Evolutionary conservation across 2,888 invertebrate genomes (phyloP), one percentile per base, ranked within the genome.

Genomic region (Disparrhopalites patrizii): DNA sequence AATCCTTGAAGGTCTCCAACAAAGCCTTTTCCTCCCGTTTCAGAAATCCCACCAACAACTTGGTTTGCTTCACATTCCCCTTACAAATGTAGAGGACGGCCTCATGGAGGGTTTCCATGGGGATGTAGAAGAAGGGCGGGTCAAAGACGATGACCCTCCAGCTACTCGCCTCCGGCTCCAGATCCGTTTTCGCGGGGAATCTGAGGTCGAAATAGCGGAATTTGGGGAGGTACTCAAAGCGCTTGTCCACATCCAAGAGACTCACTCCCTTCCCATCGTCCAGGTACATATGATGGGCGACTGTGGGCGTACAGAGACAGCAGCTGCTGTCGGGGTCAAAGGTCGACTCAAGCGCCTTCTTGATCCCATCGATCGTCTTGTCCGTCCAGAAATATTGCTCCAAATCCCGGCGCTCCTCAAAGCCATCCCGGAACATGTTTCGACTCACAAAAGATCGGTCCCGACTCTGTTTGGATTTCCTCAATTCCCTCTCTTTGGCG

Each of bases 341-440:
- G n/a, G 70, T 72, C 25, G 65, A 70, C 23, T 62, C 56, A 8
- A 73, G n/a, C 0, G 69, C 70, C 3, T 64, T 38, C n/a, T 71
- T 43, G 43, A 73, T 71, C 10, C 58, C 67, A 13, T 63, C 18
- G 7, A 73, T 67, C 40, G 71, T 71, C 47, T 70, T 71, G 5
- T 71, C 70, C 10, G 71, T 73, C 73, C 73, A 73, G 33, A 73
- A 73, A 63, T 73, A 73, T n/a, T 73, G 73, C 27, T 73, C 73
- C 2, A 73, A 56, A 40, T 73, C 73, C 8, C 71, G 51, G 47
- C 73, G 40, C 57, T 73, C 73, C 4, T 62, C 50, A 38, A 73
- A 73, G 3, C 67, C 70, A 40, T 66, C 61, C 47, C 15, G 47
- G 30, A 63, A 55, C 58, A 66, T 65, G 52, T 36, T 30, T 7